Conservation (phyloP, 2,888 invertebrate genomes). For the Oscheius sp. region DNA sequence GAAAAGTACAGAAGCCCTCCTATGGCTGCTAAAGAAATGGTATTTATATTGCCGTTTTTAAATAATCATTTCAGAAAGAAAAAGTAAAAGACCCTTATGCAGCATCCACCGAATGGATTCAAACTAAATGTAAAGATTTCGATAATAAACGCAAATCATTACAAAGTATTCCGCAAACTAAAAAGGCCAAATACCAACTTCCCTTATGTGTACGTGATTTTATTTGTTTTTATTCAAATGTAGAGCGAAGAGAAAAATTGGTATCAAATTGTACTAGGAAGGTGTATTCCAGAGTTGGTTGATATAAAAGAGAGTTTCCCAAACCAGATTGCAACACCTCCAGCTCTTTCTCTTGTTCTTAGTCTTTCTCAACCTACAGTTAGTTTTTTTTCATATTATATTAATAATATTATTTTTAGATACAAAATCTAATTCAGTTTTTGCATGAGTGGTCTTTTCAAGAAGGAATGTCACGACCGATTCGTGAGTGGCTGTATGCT, state of each 20-base stretch:
- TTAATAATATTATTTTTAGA: constrained; percentile 30
- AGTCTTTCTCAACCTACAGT: constrained; percentile 30
- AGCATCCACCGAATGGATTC: constrained; percentile 37
- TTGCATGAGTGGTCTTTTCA: constrained; percentile 42
- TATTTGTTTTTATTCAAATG: constrained; percentile 1
- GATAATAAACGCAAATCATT: constrained; percentile 6
- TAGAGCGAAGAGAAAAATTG: constrained; percentile 41
- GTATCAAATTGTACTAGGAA: constrained; percentile 40
- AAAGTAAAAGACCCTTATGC: constrained; percentile 19
- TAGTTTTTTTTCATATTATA: not conserved
- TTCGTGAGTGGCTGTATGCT: constrained; percentile 51
- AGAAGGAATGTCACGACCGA: constrained; percentile 42
- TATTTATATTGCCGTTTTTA: not conserved
- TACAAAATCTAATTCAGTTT: constrained; percentile 36
- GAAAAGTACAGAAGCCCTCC: not conserved
- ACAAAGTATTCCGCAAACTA: not conserved
- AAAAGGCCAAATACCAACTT: not conserved
- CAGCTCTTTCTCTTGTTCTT: constrained; percentile 33
- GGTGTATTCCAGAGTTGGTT: constrained; percentile 39
- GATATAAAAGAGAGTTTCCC: constrained; percentile 31
- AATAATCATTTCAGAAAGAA: constrained; percentile 1
- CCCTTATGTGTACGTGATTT: not conserved
- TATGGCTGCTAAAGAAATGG: not conserved
- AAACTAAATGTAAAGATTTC: constrained; percentile 36
- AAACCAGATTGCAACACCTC: constrained; percentile 52